Percentiles rank a stretch among this genome's conserved stretches.
phyloP scores from a whole-genome alignment of 2,888 invertebrate genomes.

The Drosophila merina region DNA sequence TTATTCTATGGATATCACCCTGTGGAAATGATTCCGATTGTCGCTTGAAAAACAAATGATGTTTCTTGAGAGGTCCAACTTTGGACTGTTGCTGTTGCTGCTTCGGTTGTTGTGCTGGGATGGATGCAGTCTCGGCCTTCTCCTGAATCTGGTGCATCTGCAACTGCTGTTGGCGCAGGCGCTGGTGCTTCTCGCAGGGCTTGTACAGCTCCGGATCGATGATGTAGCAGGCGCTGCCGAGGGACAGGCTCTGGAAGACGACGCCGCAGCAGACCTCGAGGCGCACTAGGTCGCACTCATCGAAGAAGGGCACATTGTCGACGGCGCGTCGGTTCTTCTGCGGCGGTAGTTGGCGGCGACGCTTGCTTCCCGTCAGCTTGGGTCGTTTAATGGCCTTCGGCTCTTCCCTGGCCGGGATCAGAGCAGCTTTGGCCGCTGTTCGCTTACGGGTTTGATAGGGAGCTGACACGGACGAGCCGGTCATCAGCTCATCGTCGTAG shows the following conservation, averaged over 20 bases:
- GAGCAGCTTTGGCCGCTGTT: slow-evolving; percentile 64
- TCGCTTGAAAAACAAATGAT: slow-evolving; percentile 83
- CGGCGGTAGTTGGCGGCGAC: slow-evolving; percentile 79
- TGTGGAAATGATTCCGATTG: slow-evolving; percentile 82
- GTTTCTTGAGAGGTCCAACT: slow-evolving; percentile 82
- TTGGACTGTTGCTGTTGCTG: slow-evolving; percentile 15
- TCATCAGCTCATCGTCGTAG: slow-evolving; percentile 60
- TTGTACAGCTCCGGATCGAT: slow-evolving; percentile 78
- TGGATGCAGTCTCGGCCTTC: slow-evolving; percentile 3
- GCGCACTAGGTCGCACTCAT: slow-evolving; percentile 77
- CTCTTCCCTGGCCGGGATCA: slow-evolving; percentile 18
- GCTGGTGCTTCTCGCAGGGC: slow-evolving; percentile 80
- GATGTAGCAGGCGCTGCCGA: slow-evolving; percentile 73
- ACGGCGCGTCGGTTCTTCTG: slow-evolving; percentile 70
- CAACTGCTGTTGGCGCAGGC: slow-evolving; percentile 23
- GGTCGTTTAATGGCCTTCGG: slow-evolving; percentile 3
- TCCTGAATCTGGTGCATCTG: slow-evolving; percentile 32
- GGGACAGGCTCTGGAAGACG: slow-evolving; percentile 59
- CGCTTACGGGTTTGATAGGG: slow-evolving; percentile 71
- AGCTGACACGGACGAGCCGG: slow-evolving; percentile 12
- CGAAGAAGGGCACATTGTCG: slow-evolving; percentile 79
- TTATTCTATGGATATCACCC: slow-evolving; percentile 73
- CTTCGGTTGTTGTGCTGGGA: slow-evolving; percentile 3
- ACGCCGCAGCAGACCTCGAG: slow-evolving; percentile 82
- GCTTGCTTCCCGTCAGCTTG: slow-evolving; percentile 68